Evolutionary conservation across 64 coral and sea anemone species (phyloP).

Genomic region (Platygyra sinensis): DNA sequence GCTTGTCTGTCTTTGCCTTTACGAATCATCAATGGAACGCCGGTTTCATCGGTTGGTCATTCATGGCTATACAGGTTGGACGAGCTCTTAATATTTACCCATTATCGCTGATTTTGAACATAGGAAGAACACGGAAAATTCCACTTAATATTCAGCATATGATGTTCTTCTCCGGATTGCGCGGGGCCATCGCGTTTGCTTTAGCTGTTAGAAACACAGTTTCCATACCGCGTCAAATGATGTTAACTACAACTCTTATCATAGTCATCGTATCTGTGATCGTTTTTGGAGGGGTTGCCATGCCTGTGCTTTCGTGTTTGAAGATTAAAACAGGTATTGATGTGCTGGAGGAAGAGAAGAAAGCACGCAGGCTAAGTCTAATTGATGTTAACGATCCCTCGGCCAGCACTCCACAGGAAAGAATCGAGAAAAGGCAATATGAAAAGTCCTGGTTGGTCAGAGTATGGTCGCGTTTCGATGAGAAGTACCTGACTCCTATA

Average conservation of each 20-base stretch:
- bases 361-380: slow-evolving; percentile 86
- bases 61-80: slow-evolving; percentile 85
- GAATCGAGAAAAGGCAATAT: slow-evolving; percentile 93
- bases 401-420: slow-evolving; percentile 88
- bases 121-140: slow-evolving; percentile 89
- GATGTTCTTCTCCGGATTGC: slow-evolving; percentile 94
- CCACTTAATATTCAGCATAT: slow-evolving; percentile 89
- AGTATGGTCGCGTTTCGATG: slow-evolving; percentile 93
- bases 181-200: slow-evolving; percentile 97
- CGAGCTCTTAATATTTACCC: slow-evolving; percentile 87
- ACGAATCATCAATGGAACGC: slow-evolving; percentile 93
- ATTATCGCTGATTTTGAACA: slow-evolving; percentile 78
- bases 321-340: slow-evolving; percentile 92
- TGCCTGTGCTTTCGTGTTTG: slow-evolving; percentile 79
- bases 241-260: slow-evolving; percentile 91
- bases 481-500: slow-evolving; percentile 95
- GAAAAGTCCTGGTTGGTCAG: slow-evolving; percentile 95
- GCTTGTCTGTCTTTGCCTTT: slow-evolving; percentile 91
- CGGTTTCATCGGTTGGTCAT: slow-evolving; percentile 88
- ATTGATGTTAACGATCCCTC: slow-evolving; percentile 97
- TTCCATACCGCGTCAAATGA: slow-evolving; percentile 98
- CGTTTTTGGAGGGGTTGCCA: slow-evolving; percentile 78
- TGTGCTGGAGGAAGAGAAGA: slow-evolving; percentile 82
- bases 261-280: slow-evolving; percentile 97
- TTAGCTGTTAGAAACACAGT: slow-evolving; percentile 95